Evolutionary conservation across 2,888 invertebrate genomes (phyloP), one percentile per base, ranked within the genome.

Genomic region (Plagodis pulveraria): DNA sequence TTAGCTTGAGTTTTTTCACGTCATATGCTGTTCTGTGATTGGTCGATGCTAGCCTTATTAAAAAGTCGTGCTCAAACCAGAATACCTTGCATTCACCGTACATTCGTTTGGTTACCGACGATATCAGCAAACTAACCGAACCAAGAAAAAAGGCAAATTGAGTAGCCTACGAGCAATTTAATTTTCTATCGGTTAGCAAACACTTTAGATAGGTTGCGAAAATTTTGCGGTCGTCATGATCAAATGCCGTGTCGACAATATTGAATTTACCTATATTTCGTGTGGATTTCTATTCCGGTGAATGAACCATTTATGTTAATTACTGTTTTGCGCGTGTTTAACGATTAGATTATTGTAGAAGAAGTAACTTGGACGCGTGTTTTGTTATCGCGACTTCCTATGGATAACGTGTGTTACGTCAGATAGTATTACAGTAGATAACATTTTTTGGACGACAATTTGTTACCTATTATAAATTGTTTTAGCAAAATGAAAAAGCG

Each of bases 251-350:
- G 68, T 72, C 65, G 56, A 70, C 69, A 71, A 75, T 75, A 71
- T 70, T 69, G 67, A 67, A 70, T 65, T 63, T 71, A 63, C 70
- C 71, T 69, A 68, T 66, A 71, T 72, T 71, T 72, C 40, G 33
- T 56, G 34, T 43, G 11, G 76, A 72, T 74, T 78, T 73, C 62
- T 71, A 76, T 76, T 76, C 66, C 82, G 84, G 84, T 86, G 78
- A 87, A 88, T 86, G 82, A 88, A 87, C 86, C 80, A 80, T 73
- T 54, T 82, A 80, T 72, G 76, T 71, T 80, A 81, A 83, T 84
- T 82, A 78, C 50, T 56, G 59, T 81, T 82, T 79, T 74, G 74
- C 70, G 72, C 76, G 73, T 78, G 71, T 73, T 73, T 74, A 72
- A 76, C 79, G 86, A 88, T 86, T 81, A 86, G 83, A 86, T 86